Conservation (phyloP, 2,888 invertebrate species). For the Ligdia adustata region DNA sequence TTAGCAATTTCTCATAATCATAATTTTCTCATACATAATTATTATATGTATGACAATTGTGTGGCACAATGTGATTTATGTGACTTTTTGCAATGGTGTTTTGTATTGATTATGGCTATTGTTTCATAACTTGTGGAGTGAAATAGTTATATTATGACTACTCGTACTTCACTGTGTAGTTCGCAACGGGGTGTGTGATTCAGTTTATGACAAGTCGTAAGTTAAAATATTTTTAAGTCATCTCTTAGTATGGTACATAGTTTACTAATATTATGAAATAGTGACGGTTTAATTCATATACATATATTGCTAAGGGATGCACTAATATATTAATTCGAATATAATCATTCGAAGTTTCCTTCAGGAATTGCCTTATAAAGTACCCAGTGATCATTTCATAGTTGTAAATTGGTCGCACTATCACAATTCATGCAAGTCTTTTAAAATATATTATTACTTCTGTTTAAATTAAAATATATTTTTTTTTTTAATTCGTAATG, state of each 20-base stretch:
- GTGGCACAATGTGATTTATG: background rate
- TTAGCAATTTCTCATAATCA: slow-evolving; percentile 20
- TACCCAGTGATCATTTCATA: slow-evolving; percentile 34
- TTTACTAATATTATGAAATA: background rate
- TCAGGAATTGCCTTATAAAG: slow-evolving; percentile 35
- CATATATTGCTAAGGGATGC: slow-evolving; percentile 29
- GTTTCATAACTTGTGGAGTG: too few relatives aligned
- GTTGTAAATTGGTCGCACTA: slow-evolving; percentile 26
- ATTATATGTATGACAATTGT: background rate
- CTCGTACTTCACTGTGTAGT: too few relatives aligned
- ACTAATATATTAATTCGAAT: slow-evolving; percentile 20
- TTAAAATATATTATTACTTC: background rate
- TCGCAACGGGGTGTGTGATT: too few relatives aligned
- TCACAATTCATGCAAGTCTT: slow-evolving; percentile 19
- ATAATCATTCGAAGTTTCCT: slow-evolving; percentile 23
- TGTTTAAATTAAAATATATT: slow-evolving; percentile 1
- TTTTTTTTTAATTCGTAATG: too few relatives aligned
- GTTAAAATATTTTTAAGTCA: slow-evolving; percentile 1
- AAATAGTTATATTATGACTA: too few relatives aligned
- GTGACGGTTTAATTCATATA: background rate
- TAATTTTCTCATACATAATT: slow-evolving; percentile 4
- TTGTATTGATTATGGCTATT: too few relatives aligned
- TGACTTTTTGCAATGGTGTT: background rate
- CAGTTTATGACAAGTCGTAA: slow-evolving; percentile 7
- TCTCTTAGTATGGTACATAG: slow-evolving; percentile 1